These are phyloP conservation scores for Meiosimyza platycephala DNA, from an alignment of 2,888 invertebrate genomes.

Conservation along the genomic window DNA sequence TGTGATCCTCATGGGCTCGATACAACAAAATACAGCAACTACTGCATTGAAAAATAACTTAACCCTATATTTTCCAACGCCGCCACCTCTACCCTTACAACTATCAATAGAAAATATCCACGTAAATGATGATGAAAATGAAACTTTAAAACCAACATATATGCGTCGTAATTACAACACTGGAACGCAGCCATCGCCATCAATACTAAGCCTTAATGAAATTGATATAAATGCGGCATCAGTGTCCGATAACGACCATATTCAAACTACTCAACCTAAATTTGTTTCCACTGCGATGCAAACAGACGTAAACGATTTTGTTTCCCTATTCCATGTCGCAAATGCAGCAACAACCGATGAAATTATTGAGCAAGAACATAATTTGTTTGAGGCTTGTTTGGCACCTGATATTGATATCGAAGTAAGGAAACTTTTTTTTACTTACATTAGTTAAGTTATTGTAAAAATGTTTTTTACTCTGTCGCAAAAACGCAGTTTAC, in stretches of 20 bases:
- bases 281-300: constrained; percentile 67
- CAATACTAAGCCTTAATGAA: constrained; percentile 18
- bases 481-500: no score
- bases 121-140: no score
- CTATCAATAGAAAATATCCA: constrained; percentile 3
- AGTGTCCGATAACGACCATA: constrained; percentile 25
- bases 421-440: constrained; percentile 60
- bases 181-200: constrained; percentile 1
- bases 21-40: neutral
- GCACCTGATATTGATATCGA: constrained; percentile 72
- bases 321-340: constrained; percentile 58
- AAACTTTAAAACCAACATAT: no score
- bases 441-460: constrained; percentile 12
- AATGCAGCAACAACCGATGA: constrained; percentile 53
- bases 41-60: constrained; percentile 7
- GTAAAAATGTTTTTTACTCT: constrained; percentile 4
- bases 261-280: constrained; percentile 20
- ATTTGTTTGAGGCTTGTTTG: constrained; percentile 70
- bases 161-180: neutral
- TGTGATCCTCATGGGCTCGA: neutral
- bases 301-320: constrained; percentile 65
- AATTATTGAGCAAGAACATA: constrained; percentile 64
- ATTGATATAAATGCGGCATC: constrained; percentile 30
- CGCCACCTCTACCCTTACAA: constrained; percentile 28
- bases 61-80: constrained; percentile 19